phyloP scores from a whole-genome alignment of 2,888 invertebrate species.

The Andrena bucephala region DNA sequence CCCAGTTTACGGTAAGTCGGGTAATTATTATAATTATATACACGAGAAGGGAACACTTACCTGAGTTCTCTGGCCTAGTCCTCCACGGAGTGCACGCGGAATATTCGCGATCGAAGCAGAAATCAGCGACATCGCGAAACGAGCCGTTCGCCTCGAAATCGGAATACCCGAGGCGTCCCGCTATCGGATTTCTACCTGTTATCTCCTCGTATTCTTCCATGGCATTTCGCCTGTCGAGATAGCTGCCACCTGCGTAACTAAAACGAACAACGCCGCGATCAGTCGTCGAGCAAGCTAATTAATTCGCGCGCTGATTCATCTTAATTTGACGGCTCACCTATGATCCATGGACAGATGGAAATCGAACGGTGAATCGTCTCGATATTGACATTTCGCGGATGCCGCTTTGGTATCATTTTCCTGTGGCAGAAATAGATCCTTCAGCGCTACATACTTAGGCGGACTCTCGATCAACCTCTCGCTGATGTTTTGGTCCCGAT shows the following conservation, averaged over 20 bases:
- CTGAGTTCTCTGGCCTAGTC: slow-evolving; percentile 14
- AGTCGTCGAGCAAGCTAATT: slow-evolving; percentile 3
- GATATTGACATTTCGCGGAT: slow-evolving; percentile 28
- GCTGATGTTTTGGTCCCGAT: slow-evolving; percentile 83
- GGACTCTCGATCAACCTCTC: slow-evolving; percentile 68
- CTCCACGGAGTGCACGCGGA: neutral
- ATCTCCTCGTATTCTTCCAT: slow-evolving; percentile 54
- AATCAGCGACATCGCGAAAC: slow-evolving; percentile 53
- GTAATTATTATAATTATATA: neutral
- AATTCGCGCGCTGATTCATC: slow-evolving; percentile 10
- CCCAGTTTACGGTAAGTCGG: too few relatives aligned
- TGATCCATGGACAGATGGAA: slow-evolving; percentile 22
- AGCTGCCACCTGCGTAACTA: slow-evolving; percentile 66
- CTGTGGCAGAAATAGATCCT: slow-evolving; percentile 76
- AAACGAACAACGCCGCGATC: slow-evolving; percentile 39
- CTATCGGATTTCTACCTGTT: slow-evolving; percentile 67
- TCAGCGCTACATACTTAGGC: slow-evolving; percentile 78
- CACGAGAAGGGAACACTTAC: slow-evolving; percentile 46
- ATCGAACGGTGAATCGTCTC: slow-evolving; percentile 10
- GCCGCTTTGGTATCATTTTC: slow-evolving; percentile 39
- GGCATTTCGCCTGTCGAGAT: slow-evolving; percentile 46
- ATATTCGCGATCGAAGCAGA: slow-evolving; percentile 37
- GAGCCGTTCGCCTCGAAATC: slow-evolving; percentile 61
- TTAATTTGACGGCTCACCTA: slow-evolving; percentile 37
- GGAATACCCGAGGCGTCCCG: slow-evolving; percentile 72